Evolutionary conservation across 2,113 vertebrate species (phyloP).

Genomic region (Oryzias woworae): DNA sequence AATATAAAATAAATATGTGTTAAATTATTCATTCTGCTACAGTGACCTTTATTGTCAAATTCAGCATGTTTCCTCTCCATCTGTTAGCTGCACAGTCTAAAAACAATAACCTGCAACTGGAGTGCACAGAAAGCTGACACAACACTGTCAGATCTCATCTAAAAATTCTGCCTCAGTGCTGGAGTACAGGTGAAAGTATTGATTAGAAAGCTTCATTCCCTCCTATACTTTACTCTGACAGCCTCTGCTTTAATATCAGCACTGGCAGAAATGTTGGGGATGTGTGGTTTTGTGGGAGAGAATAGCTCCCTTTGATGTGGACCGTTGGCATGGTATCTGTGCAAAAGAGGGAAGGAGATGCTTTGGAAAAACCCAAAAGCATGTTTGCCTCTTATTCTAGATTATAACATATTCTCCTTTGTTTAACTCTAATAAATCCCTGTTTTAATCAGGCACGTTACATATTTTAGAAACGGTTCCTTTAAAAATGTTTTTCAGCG

Average conservation of each 20-base stretch:
- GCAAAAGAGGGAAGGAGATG: background rate
- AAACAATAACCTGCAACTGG: too few relatives aligned
- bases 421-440: background rate
- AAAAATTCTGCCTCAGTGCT: too few relatives aligned
- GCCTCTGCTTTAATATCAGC: background rate
- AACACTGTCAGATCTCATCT: too few relatives aligned
- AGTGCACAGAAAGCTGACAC: too few relatives aligned
- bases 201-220: background rate
- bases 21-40: too few relatives aligned
- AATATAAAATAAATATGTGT: too few relatives aligned
- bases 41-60: too few relatives aligned
- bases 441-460: background rate
- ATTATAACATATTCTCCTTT: background rate
- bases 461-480: background rate
- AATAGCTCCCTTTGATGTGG: background rate
- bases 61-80: too few relatives aligned
- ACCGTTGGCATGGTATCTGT: background rate
- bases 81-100: too few relatives aligned
- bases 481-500: constrained; percentile 18
- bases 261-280: background rate
- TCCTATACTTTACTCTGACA: too few relatives aligned
- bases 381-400: too few relatives aligned
- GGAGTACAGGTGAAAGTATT: background rate
- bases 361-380: background rate
- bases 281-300: background rate